phyloP scores from a whole-genome alignment of 2,888 invertebrate species.

The Hemithea aestivaria region DNA sequence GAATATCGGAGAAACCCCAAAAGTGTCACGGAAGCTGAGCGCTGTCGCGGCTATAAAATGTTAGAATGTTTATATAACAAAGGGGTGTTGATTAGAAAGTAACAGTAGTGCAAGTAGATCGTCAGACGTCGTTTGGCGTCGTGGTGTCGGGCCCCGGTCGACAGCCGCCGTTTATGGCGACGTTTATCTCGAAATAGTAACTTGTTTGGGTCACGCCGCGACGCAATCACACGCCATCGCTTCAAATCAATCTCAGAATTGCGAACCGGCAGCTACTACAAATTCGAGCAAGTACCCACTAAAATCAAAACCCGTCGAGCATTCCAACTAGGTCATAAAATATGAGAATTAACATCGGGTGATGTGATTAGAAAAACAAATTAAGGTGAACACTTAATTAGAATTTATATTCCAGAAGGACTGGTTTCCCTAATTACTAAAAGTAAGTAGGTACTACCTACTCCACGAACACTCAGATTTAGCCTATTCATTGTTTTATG shows the following conservation, averaged over 20 bases:
- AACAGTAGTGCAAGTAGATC: conserved; percentile 34
- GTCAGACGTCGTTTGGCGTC: conserved; percentile 29
- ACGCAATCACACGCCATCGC: conserved; percentile 68
- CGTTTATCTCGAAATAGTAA: conserved; percentile 76
- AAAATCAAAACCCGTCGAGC: too few species aligned
- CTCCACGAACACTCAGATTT: too few species aligned
- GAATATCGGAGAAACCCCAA: conserved; percentile 7
- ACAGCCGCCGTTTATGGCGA: conserved; percentile 65
- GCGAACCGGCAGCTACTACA: conserved; percentile 34
- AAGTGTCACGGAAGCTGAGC: too few species aligned
- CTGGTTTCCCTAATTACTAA: too few species aligned
- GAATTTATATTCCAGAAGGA: too few species aligned
- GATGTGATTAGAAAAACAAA: too few species aligned
- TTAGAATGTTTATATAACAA: conserved; percentile 6
- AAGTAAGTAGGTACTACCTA: too few species aligned
- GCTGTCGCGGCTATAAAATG: too few species aligned
- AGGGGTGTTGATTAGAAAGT: conserved; percentile 54
- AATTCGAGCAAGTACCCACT: conserved; percentile 6
- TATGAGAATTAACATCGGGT: too few species aligned
- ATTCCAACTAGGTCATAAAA: too few species aligned
- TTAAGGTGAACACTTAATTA: too few species aligned
- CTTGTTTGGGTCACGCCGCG: conserved; percentile 69
- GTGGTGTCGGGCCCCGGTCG: conserved; percentile 44
- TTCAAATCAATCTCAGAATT: conserved; percentile 61
- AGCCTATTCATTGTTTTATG: too few species aligned